Evolutionary conservation across 1,140 invertebrate genomes (phyloP).

Genomic region (Tribolium madens): DNA sequence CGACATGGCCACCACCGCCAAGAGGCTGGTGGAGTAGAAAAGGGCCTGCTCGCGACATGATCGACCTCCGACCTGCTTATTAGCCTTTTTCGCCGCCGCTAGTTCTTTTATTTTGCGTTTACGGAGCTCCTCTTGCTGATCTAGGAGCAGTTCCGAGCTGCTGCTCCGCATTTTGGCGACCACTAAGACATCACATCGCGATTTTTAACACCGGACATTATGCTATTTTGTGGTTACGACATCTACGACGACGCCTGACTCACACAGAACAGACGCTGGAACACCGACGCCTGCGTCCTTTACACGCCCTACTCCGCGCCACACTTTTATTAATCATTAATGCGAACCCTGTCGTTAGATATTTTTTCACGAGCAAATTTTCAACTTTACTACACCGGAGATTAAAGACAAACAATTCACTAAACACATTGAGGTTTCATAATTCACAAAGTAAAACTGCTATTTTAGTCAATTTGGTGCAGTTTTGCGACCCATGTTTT

Average conservation of each 20-base stretch:
- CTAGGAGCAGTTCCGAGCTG: conserved; percentile 87
- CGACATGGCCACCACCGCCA: conserved; percentile 82
- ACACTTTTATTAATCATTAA: conserved; percentile 46
- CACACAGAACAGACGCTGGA: neutral
- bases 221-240: conserved; percentile 25
- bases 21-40: conserved; percentile 83
- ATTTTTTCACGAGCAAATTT: conserved; percentile 4
- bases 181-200: conserved; percentile 50
- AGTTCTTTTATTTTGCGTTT: conserved; percentile 72
- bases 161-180: conserved; percentile 77
- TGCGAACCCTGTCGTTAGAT: conserved; percentile 10
- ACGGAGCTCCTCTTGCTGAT: conserved; percentile 77
- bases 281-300: conserved; percentile 25
- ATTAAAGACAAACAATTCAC: neutral
- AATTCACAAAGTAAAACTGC: neutral
- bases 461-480: neutral
- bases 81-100: conserved; percentile 55
- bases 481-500: conserved; percentile 3
- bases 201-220: neutral
- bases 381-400: neutral
- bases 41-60: conserved; percentile 81
- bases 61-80: conserved; percentile 68
- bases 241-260: conserved; percentile 29
- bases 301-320: neutral
- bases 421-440: neutral